Percentiles rank a stretch among this genome's conserved stretches.
Evolutionary conservation across 2,888 invertebrate species (phyloP).

Genomic region (Cephus nigrinus): DNA sequence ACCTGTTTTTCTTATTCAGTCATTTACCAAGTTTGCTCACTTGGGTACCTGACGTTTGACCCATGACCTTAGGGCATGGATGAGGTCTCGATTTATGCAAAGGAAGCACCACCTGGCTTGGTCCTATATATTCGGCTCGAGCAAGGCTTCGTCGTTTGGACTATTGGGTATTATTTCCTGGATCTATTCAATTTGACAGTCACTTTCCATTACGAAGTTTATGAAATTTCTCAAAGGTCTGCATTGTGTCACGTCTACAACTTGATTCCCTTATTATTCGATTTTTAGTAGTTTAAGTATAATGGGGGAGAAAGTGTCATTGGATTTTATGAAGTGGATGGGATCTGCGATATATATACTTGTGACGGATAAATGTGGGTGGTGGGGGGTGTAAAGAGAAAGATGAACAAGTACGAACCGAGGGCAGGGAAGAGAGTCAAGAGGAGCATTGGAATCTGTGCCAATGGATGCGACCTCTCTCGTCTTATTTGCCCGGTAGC

Average conservation of each 20-base stretch:
- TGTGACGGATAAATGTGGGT: neutral
- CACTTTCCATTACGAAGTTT: neutral
- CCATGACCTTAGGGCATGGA: neutral
- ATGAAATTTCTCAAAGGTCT: neutral
- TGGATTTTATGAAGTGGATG: neutral
- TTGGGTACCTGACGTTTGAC: neutral
- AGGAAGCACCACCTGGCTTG: neutral
- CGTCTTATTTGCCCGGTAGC: conserved; percentile 52
- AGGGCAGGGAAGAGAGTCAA: neutral
- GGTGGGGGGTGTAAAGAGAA: neutral
- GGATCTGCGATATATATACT: neutral
- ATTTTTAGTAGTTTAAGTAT: neutral
- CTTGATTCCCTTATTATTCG: neutral
- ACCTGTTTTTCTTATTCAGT: neutral
- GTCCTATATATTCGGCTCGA: neutral
- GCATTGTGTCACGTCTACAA: neutral
- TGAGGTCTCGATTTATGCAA: neutral
- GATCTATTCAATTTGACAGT: neutral
- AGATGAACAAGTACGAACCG: neutral
- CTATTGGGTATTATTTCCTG: neutral
- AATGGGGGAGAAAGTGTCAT: neutral
- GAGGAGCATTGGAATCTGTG: conserved; percentile 47
- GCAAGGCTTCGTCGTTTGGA: neutral
- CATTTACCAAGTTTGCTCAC: neutral
- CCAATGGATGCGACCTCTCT: conserved; percentile 52